phyloP scores from a whole-genome alignment of 2,797 vertebrate species.

The Emys orbicularis region DNA sequence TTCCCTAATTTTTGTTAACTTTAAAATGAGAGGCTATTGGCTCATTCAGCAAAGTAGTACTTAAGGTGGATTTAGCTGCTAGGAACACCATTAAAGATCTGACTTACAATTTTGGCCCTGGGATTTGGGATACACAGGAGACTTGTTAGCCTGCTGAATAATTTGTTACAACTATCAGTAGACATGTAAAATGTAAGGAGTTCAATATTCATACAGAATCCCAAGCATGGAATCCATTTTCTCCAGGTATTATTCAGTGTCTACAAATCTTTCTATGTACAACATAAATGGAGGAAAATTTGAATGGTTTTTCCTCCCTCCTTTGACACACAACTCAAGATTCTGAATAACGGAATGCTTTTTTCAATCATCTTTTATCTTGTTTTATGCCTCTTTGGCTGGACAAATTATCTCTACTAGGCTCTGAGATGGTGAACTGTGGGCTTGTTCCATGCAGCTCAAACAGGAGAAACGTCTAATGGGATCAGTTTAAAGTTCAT shows the following conservation, averaged over 20 bases:
- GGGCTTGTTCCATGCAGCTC: slow-evolving; percentile 22
- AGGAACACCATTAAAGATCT: background rate
- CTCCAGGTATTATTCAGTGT: background rate
- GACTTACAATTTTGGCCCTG: background rate
- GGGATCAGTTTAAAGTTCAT: background rate
- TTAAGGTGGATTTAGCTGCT: background rate
- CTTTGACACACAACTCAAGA: slow-evolving; percentile 26
- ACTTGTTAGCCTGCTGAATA: background rate
- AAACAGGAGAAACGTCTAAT: background rate
- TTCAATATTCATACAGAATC: background rate
- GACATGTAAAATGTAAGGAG: background rate
- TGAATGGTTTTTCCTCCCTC: background rate
- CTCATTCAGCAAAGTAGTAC: background rate
- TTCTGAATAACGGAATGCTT: background rate
- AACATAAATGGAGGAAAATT: background rate
- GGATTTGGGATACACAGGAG: background rate
- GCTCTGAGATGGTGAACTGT: slow-evolving; percentile 33
- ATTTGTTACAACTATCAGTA: background rate
- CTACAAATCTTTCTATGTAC: background rate
- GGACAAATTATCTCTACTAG: slow-evolving; percentile 32
- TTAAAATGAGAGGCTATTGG: background rate
- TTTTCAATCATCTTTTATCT: slow-evolving; percentile 58
- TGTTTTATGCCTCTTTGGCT: slow-evolving; percentile 26
- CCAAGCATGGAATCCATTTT: background rate
- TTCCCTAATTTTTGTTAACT: background rate